These are phyloP conservation scores for Campoplex capitator DNA, from an alignment of 2,888 invertebrate genomes.

Conservation along the genomic window DNA sequence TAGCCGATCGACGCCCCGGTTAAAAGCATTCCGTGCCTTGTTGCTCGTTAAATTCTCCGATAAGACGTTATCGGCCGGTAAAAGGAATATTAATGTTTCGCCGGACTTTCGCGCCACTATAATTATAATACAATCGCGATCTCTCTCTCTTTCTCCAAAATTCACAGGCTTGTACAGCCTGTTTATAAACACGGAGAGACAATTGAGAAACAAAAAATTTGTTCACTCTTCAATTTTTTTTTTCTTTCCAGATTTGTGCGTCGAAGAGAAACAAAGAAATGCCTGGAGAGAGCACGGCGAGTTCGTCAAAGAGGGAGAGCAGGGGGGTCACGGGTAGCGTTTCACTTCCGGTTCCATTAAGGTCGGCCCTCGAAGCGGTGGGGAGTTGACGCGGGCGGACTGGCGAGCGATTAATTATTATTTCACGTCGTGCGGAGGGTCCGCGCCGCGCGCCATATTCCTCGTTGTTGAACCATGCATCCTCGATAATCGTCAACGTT, in stretches of 20 bases:
- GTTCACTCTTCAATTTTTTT: not conserved
- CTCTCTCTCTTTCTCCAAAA: not conserved
- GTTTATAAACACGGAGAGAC: not conserved
- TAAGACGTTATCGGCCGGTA: constrained; percentile 21
- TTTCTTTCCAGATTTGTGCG: too few species aligned
- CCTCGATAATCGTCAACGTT: constrained; percentile 55
- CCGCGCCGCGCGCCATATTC: not conserved
- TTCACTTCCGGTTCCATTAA: constrained; percentile 64
- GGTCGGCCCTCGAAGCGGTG: constrained; percentile 67
- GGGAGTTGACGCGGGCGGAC: constrained; percentile 69
- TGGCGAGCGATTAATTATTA: constrained; percentile 74
- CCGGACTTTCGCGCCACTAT: constrained; percentile 5
- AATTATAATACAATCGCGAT: not conserved
- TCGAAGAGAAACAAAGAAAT: not conserved
- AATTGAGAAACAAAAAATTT: not conserved
- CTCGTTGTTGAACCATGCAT: not conserved
- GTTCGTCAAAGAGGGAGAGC: constrained; percentile 19
- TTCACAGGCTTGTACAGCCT: not conserved
- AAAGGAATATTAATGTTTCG: not conserved
- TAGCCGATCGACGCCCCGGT: not conserved
- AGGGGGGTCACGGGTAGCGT: constrained; percentile 23
- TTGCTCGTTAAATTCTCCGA: constrained; percentile 40
- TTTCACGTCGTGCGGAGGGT: constrained; percentile 49
- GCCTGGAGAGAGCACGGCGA: not conserved
- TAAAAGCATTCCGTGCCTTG: constrained; percentile 4